A percentile compares a stretch with the other conserved stretches of the same genome.
Conservation (phyloP, 1,140 invertebrate species). For the Trachymyrmex septentrionalis region DNA sequence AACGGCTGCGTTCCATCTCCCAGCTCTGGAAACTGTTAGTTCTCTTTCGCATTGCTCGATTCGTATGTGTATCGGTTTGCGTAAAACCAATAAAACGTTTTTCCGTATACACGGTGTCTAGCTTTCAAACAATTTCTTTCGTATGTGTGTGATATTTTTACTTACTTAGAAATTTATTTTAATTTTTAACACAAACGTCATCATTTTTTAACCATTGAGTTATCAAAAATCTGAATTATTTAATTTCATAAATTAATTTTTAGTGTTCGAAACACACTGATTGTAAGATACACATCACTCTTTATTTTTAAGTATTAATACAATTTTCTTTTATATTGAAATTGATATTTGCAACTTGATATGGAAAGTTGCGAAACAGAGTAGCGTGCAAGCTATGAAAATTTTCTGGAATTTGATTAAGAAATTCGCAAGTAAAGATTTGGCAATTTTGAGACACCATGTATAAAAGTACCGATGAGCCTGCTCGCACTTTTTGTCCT, state of each 20-base stretch:
- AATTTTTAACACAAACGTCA: background rate
- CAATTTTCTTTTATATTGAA: no score
- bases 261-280: background rate
- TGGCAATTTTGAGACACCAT: conserved; percentile 16
- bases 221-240: background rate
- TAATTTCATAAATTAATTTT: background rate
- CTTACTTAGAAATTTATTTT: background rate
- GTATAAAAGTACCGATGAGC: conserved; percentile 42
- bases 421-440: background rate
- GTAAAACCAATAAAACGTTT: conserved; percentile 59
- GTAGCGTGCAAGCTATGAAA: background rate
- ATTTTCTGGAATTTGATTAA: background rate
- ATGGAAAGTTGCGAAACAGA: background rate
- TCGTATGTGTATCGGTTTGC: conserved; percentile 60
- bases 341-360: background rate
- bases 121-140: conserved; percentile 20
- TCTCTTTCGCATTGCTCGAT: conserved; percentile 54
- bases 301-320: background rate
- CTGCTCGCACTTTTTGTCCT: conserved; percentile 60
- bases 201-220: background rate
- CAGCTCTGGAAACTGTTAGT: conserved; percentile 52
- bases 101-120: conserved; percentile 45
- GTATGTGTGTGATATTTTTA: background rate
- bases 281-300: background rate
- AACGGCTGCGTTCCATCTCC: conserved; percentile 59